Evolutionary conservation across 2,888 invertebrate genomes (phyloP).

Genomic region (Drosophila formosana): DNA sequence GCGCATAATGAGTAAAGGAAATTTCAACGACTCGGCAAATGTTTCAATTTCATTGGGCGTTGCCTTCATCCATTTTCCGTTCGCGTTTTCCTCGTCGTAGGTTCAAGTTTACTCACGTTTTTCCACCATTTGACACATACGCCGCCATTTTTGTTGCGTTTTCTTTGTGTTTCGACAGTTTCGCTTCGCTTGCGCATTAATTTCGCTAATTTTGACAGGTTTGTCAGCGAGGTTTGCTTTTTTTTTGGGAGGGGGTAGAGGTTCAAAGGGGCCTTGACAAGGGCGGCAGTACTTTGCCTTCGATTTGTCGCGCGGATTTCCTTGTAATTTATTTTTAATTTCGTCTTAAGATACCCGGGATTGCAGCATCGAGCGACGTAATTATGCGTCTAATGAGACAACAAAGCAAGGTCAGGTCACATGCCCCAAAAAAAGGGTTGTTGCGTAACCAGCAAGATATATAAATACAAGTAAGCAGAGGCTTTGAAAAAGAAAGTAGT

Average conservation of each 20-base stretch:
- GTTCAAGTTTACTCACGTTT: constrained; percentile 26
- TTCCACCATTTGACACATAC: constrained; percentile 58
- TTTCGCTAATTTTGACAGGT: constrained; percentile 76
- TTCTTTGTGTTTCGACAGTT: constrained; percentile 62
- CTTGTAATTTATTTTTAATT: constrained; percentile 76
- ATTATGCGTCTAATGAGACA: constrained; percentile 79
- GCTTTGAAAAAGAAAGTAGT: not conserved
- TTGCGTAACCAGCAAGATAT: constrained; percentile 30
- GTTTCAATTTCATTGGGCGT: constrained; percentile 67
- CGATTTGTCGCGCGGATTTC: constrained; percentile 70
- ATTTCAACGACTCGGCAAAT: constrained; percentile 74
- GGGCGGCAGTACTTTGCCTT: constrained; percentile 34
- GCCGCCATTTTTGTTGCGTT: constrained; percentile 56
- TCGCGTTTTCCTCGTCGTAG: constrained; percentile 2
- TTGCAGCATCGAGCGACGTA: constrained; percentile 59
- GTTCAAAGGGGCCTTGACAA: not conserved
- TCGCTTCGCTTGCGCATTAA: constrained; percentile 72
- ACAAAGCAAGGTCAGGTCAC: constrained; percentile 63
- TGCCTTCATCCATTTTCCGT: constrained; percentile 21
- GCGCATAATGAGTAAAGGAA: constrained; percentile 73
- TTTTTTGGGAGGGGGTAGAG: not conserved
- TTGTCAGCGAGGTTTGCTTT: constrained; percentile 25
- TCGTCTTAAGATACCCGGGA: constrained; percentile 53
- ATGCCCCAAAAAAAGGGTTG: constrained; percentile 37
- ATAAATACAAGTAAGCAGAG: not conserved